These are phyloP conservation scores for Pachymerium ferrugineum DNA, from an alignment of 2,888 invertebrate genomes.

Conservation along the genomic window DNA sequence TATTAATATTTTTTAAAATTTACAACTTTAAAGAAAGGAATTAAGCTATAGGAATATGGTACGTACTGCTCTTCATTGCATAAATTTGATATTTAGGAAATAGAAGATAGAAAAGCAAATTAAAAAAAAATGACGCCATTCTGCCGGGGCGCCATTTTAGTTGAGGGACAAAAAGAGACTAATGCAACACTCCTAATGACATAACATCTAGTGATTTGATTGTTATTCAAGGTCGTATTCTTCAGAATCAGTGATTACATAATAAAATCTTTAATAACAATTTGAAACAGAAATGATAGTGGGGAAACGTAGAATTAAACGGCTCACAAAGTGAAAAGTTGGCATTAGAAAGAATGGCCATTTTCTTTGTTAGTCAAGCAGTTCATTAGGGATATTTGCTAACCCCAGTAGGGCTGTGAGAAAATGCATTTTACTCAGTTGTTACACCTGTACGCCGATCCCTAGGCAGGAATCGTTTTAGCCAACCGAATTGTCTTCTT, in stretches of 20 bases:
- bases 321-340: background rate
- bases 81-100: background rate
- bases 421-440: constrained; percentile 18
- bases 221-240: background rate
- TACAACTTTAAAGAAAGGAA: background rate
- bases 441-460: background rate
- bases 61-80: constrained; percentile 5
- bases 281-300: background rate
- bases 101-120: background rate
- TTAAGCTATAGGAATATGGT: background rate
- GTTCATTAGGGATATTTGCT: constrained; percentile 1
- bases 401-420: constrained; percentile 7
- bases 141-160: constrained; percentile 17
- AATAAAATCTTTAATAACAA: background rate
- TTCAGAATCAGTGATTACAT: background rate
- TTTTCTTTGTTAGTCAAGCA: background rate
- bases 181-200: background rate
- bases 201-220: background rate
- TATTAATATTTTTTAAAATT: background rate
- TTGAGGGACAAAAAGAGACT: background rate
- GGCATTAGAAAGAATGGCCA: background rate
- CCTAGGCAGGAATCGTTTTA: constrained; percentile 24
- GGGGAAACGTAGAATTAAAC: background rate
- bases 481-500: constrained; percentile 24
- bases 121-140: background rate